Base-by-base conservation (phyloP, 2,113 vertebrate species). In the Mohoua ochrocephala region DNA sequence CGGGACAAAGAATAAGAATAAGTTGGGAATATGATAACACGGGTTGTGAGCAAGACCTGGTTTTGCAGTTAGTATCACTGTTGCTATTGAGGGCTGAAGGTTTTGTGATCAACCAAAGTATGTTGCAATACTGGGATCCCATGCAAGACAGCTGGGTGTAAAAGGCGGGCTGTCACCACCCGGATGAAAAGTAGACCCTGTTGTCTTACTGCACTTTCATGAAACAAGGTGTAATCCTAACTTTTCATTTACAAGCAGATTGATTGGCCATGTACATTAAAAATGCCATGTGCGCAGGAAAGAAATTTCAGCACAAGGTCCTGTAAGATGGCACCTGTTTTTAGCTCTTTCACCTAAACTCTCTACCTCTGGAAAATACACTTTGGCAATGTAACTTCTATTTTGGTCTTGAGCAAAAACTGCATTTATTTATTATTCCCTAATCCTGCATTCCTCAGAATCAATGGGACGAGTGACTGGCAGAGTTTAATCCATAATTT, bases 21-120 rank as follows among this genome's bases (percentile, higher is more conserved):
- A 77, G 14, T 13, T 61, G 9, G 21, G 57, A 85, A 47, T 20
- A 21, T 10, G 21, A 3, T 27, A 75, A n/a, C 26, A 16, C 0
- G 0, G 23, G 3, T 26, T 59, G 23, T 2, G 3, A 53, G 30
- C 20, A 85, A 71, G 33, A 35, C 0, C 1, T 21, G 11, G 2
- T 75, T 54, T 45, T 84, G 50, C 18, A 39, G 27, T 45, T 73
- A 47, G 8, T 41, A 15, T 27, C 60, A 57, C 19, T 61, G 24
- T 20, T 87, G 65, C 45, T 80, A 6, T 21, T 56, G 74, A 71
- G 14, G 16, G 23, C 4, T 75, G 30, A 71, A 63, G 14, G 12
- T 47, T 85, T 85, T 44, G 35, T 47, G 24, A 88, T 64, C 23
- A 28, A 44, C 8, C 44, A 54, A 90, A 87, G 81, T 11, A 31